A percentile compares a stretch with the other conserved stretches of the same genome.
phyloP scores from a whole-genome alignment of 2,888 invertebrate genomes.

The Drosophila paracracens region DNA sequence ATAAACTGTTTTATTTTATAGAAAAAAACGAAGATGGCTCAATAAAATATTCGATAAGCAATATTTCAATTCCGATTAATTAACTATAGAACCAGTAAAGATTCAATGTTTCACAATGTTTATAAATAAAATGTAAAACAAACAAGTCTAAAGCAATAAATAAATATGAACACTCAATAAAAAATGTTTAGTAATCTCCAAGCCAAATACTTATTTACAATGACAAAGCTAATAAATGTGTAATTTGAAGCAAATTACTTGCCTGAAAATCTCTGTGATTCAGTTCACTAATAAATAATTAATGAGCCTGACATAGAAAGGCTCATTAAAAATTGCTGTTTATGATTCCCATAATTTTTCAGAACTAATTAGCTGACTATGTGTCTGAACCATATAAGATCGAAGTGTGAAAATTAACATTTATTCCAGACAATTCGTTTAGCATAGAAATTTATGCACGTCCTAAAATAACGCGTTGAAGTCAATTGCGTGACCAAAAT shows the following conservation, averaged over 20 bases:
- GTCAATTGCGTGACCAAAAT: constrained; percentile 30
- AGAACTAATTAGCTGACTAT: constrained; percentile 13
- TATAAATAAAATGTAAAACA: background rate
- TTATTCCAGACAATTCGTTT: constrained; percentile 21
- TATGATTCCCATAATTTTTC: constrained; percentile 2
- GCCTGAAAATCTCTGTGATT: constrained; percentile 2
- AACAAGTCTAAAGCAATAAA: background rate
- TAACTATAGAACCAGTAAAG: background rate
- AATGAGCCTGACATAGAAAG: constrained; percentile 21
- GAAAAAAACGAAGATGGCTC: background rate
- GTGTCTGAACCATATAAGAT: background rate
- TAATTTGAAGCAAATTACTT: constrained; percentile 13
- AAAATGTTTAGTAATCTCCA: background rate
- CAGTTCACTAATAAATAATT: constrained; percentile 30
- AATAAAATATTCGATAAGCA: background rate
- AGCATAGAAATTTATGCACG: constrained; percentile 18
- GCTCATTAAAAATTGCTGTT: background rate
- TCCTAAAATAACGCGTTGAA: constrained; percentile 27
- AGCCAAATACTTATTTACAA: background rate
- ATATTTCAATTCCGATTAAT: background rate
- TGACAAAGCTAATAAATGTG: background rate
- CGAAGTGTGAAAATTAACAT: constrained; percentile 15
- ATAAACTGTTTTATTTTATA: background rate
- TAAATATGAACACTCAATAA: background rate
- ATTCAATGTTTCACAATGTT: background rate